These are phyloP conservation scores for Sinosuthora webbiana DNA, from an alignment of 2,113 vertebrate genomes.

Conservation along the genomic window DNA sequence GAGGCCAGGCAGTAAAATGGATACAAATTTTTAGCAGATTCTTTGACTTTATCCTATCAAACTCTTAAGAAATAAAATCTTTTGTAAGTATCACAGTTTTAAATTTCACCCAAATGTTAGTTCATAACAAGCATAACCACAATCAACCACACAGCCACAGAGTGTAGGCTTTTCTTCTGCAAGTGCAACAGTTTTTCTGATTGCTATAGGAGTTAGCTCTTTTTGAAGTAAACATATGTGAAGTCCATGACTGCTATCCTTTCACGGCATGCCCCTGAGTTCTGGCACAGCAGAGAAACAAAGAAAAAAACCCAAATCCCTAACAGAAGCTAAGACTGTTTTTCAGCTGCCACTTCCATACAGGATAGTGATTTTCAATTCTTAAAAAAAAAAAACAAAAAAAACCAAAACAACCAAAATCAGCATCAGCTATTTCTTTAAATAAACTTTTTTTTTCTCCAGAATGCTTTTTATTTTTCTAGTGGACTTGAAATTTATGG, in stretches of 20 bases:
- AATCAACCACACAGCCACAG: background rate
- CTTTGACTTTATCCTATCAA: background rate
- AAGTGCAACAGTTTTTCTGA: background rate
- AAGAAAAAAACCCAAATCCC: background rate
- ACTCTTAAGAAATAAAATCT: background rate
- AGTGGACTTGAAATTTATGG: background rate
- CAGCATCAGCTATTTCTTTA: background rate
- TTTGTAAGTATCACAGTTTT: background rate
- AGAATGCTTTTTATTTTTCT: background rate
- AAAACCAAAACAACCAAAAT: background rate
- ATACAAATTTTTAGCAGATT: background rate
- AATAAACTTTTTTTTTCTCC: background rate
- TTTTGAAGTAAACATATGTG: background rate
- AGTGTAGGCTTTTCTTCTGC: background rate
- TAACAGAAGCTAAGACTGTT: background rate
- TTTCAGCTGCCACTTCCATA: background rate
- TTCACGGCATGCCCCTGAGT: background rate
- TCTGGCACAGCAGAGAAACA: background rate
- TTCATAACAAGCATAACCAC: background rate
- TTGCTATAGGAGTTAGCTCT: background rate
- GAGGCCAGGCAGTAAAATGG: background rate
- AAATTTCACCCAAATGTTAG: background rate
- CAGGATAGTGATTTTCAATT: background rate
- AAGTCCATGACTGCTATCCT: background rate
- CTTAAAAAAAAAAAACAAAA: background rate